These are phyloP conservation scores for Helleia helle DNA, from an alignment of 2,888 invertebrate species.

Conservation along the genomic window DNA sequence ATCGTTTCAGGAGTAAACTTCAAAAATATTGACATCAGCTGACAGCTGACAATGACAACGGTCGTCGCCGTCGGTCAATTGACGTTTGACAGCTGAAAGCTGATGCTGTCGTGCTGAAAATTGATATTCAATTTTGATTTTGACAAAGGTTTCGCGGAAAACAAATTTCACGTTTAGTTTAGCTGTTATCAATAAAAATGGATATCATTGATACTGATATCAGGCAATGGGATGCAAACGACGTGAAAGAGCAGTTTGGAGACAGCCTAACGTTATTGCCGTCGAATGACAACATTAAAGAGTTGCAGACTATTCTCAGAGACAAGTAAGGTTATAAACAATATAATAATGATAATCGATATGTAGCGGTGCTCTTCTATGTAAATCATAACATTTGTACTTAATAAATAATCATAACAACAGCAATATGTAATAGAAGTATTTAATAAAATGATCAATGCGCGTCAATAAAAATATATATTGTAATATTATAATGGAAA, in stretches of 20 bases:
- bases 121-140: not conserved
- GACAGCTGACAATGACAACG: no score
- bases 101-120: not conserved
- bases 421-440: no score
- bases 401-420: no score
- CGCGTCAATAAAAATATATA: no score
- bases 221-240: slow-evolving; percentile 54
- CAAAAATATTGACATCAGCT: no score
- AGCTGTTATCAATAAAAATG: slow-evolving; percentile 37
- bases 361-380: no score
- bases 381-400: no score
- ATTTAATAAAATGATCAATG: no score
- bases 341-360: no score
- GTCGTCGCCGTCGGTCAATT: no score
- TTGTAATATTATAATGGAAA: no score
- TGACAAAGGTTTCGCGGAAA: not conserved
- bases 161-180: not conserved
- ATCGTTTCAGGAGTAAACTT: no score
- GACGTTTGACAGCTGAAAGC: not conserved
- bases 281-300: slow-evolving; percentile 85
- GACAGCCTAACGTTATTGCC: slow-evolving; percentile 81
- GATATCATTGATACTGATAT: slow-evolving; percentile 57
- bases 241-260: slow-evolving; percentile 74
- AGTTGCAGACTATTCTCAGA: slow-evolving; percentile 88
- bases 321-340: slow-evolving; percentile 81